Base-by-base conservation (phyloP, 2,888 invertebrate genomes). In the Drosophila sordidula region DNA sequence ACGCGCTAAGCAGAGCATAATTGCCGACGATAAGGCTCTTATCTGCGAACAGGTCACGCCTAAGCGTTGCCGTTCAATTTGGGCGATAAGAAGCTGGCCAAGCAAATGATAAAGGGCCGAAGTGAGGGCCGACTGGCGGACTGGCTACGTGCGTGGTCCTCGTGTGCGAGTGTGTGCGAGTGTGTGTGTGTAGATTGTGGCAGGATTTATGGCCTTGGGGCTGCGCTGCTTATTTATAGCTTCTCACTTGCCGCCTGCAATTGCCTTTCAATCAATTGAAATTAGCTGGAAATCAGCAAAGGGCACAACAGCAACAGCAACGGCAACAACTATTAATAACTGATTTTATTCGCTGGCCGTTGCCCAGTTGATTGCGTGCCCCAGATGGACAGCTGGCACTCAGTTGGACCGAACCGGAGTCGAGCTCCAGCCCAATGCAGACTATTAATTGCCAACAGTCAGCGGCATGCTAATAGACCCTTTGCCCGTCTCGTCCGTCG, bases 391-490 rank as follows among this genome's bases (percentile, higher is more conserved):
- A 75, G 76, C 75, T 72, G 72, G 74, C 75, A 80, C 50, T 78
- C 75, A 70, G 62, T 9, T n/a, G 50, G 11, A 0, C 25, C 11
- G 14, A 6, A 6, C 11, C 16, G 5, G 50, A 34, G 4, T 29
- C 29, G 6, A 6, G 29, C 14, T 38, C 38, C 38, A 39, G 39
- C 16, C n/a, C n/a, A n/a, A 16, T 54, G 45, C 63, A 50, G 34
- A 49, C 71, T 68, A 78, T 84, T 84, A 84, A 84, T 84, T 81
- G 81, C 81, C 80, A 67, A 51, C 71, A 85, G 71, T 78, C 80
- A 68, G 70, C 78, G 73, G 70, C 70, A 87, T 84, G 87, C 81
- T 84, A 80, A 85, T 84, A 80, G 80, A 87, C 70, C 82, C 80
- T 66, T 68, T 51, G 38, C 34, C 45, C n/a, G 39, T 9, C 16